A percentile compares a stretch with the other conserved stretches of the same genome.
phyloP scores from a whole-genome alignment of 2,113 vertebrate species.

The Beaufortia kweichowensis region DNA sequence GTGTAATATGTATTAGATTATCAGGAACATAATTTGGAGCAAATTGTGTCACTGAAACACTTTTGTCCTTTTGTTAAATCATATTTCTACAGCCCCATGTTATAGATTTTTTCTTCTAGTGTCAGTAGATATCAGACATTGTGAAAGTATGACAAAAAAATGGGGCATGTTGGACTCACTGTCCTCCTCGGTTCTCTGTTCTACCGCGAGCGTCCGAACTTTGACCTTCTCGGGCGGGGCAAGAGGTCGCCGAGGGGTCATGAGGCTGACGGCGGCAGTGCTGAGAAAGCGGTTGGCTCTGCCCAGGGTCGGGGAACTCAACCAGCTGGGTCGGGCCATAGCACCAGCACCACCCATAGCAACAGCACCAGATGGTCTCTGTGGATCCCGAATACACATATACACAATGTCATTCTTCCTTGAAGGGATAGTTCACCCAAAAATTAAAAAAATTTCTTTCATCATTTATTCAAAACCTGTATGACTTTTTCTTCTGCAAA shows the following conservation, averaged over 20 bases:
- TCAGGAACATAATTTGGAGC: no score
- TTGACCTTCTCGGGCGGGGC: conserved; percentile 88
- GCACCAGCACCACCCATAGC: conserved; percentile 86
- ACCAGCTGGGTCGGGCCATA: conserved; percentile 88
- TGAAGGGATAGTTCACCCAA: no score
- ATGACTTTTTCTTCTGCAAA: no score
- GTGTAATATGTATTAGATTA: no score
- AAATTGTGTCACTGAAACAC: no score
- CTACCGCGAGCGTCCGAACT: conserved; percentile 84
- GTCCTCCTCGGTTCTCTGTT: conserved; percentile 93
- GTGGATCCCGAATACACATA: conserved; percentile 15
- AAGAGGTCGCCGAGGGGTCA: conserved; percentile 89
- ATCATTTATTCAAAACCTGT: no score
- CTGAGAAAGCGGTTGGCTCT: conserved; percentile 95
- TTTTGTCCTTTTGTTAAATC: no score
- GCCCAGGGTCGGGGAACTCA: conserved; percentile 94
- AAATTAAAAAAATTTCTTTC: no score
- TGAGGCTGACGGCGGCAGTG: conserved; percentile 91
- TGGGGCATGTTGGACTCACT: conserved; percentile 76
- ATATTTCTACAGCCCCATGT: no score
- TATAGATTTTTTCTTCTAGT: no score
- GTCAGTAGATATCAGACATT: no score
- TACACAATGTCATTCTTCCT: background rate
- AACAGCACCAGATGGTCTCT: conserved; percentile 84
- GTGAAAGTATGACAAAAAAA: no score